Evolutionary conservation across 2,888 invertebrate genomes (phyloP), one percentile per base, ranked within the genome.

Genomic region (Ophioninae sp.): DNA sequence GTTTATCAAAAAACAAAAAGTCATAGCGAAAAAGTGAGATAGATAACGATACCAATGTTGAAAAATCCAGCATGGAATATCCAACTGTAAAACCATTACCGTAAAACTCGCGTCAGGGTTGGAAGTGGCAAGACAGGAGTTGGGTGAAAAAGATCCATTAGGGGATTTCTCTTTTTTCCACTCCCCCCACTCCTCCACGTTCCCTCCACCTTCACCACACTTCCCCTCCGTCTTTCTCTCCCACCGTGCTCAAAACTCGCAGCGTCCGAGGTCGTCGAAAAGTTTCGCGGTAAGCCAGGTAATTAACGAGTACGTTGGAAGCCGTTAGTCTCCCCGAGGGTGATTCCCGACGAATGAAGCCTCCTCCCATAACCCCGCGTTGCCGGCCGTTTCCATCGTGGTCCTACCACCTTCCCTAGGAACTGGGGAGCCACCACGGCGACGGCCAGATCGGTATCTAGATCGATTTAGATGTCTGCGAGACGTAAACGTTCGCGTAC

Each of bases 201-300:
- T n/a, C 64, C 57, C 57, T 59, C 41, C 57, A 37, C 23, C 2
- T 50, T 30, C 3, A 30, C 30, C 30, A 3, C 70, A 30, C 30
- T 30, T 30, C 30, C 64, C 23, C 2, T 64, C 70, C 39, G 20
- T 17, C 57, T 59, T 23, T 23, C 68, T 68, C 21, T 20, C 68
- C 10, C 61, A 0, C 8, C 2, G 59, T 13, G 73, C 77, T 81
- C 87, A 82, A 85, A 84, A 84, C 73, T 84, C 84, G 79, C 80
- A 78, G 81, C 78, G 79, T 79, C 88, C 84, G 90, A 86, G 81
- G 87, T 90, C 88, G 87, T 87, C 86, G 88, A 89, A 89, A 89
- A 89, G 88, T 89, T 89, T 87, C 86, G 88, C 87, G 88, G 90
- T 88, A 89, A 89, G 87, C 87, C 88, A 86, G 88, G 89, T 90